phyloP scores from a whole-genome alignment of 1,140 invertebrate species.

The Monochamus saltuarius region DNA sequence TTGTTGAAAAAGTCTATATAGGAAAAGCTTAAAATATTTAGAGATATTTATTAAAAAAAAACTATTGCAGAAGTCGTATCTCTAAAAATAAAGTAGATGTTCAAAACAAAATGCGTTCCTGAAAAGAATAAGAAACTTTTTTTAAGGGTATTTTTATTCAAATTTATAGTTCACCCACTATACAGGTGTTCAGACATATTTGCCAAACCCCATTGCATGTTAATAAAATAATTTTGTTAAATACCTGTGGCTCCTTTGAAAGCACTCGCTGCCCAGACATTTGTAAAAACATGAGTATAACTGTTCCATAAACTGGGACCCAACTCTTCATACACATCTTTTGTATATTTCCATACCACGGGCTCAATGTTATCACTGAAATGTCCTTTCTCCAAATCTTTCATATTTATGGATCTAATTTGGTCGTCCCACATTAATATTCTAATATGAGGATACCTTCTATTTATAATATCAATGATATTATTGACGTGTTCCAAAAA shows the following conservation, averaged over 20 bases:
- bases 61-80: too few species aligned
- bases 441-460: slow-evolving; percentile 57
- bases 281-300: slow-evolving; percentile 77
- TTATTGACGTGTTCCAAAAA: slow-evolving; percentile 72
- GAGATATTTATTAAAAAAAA: too few species aligned
- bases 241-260: slow-evolving; percentile 82
- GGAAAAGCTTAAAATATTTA: too few species aligned
- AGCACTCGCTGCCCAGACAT: slow-evolving; percentile 88
- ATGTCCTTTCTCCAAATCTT: slow-evolving; percentile 64
- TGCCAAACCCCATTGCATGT: too few species aligned
- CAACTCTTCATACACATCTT: slow-evolving; percentile 56
- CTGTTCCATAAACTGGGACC: slow-evolving; percentile 68
- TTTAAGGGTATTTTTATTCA: too few species aligned
- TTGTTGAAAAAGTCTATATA: too few species aligned
- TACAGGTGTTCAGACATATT: too few species aligned
- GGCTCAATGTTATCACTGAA: slow-evolving; percentile 75
- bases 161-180: too few species aligned
- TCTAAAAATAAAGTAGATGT: too few species aligned
- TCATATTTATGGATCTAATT: slow-evolving; percentile 70
- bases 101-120: too few species aligned
- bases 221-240: slow-evolving; percentile 49
- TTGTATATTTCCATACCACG: slow-evolving; percentile 79
- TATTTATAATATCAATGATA: slow-evolving; percentile 63
- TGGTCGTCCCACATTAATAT: slow-evolving; percentile 94
- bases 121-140: too few species aligned